Percentiles rank a stretch among this genome's conserved stretches.
Conservation (phyloP, 2,797 vertebrate species). For the Acanthiza pusilla region DNA sequence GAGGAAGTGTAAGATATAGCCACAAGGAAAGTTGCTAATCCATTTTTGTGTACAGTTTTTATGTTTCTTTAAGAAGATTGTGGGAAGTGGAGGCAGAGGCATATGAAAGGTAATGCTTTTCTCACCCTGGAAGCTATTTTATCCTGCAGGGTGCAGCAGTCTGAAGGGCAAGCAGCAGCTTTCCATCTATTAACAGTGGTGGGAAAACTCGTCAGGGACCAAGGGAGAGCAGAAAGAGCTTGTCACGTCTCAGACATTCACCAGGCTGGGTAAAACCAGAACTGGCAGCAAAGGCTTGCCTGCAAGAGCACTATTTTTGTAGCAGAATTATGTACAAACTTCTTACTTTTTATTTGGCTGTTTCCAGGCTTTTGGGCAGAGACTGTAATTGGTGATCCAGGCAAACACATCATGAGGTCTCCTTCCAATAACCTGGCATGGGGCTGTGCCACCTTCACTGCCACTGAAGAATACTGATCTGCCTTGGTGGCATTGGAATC, state of each 20-base stretch:
- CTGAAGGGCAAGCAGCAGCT: background rate
- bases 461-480: background rate
- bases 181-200: rapidly evolving
- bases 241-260: background rate
- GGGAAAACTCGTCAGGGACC: background rate
- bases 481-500: background rate
- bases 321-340: background rate
- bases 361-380: background rate
- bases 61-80: background rate
- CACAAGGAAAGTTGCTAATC: background rate
- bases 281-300: background rate
- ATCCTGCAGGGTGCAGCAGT: background rate
- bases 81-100: background rate
- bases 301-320: background rate
- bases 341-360: background rate
- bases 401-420: background rate
- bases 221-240: background rate
- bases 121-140: background rate
- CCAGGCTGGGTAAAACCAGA: background rate
- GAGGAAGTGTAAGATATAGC: background rate
- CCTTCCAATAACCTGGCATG: background rate
- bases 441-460: background rate
- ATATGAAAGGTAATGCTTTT: background rate
- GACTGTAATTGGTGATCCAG: background rate
- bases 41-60: background rate